Percentiles rank a stretch among this genome's conserved stretches.
Evolutionary conservation across 2,888 invertebrate species (phyloP).

Genomic region (Heliothis peltigera): DNA sequence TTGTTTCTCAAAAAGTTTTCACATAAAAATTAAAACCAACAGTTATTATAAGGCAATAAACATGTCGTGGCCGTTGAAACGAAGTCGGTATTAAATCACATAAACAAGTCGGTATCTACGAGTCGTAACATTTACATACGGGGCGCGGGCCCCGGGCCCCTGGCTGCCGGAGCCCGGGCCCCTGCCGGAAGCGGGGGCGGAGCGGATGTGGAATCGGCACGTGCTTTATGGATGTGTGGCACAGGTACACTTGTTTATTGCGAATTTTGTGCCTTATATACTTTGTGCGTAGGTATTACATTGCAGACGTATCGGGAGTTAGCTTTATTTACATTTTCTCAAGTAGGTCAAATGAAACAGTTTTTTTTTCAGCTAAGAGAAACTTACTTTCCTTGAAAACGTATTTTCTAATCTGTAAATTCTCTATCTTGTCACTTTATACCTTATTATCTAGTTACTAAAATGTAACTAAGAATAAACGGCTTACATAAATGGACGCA

Average conservation of each 20-base stretch:
- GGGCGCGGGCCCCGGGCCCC: constrained; percentile 47
- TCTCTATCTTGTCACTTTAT: too few relatives aligned
- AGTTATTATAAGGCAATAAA: constrained; percentile 57
- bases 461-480: too few relatives aligned
- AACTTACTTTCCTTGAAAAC: neutral
- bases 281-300: constrained; percentile 23
- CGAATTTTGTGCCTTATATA: constrained; percentile 50
- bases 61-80: constrained; percentile 54
- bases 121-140: constrained; percentile 65
- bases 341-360: neutral
- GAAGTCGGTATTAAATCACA: constrained; percentile 63
- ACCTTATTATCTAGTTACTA: too few relatives aligned
- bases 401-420: too few relatives aligned
- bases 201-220: constrained; percentile 59
- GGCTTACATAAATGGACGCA: too few relatives aligned
- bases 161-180: constrained; percentile 2
- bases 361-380: neutral
- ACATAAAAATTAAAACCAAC: constrained; percentile 54
- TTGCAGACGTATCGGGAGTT: neutral
- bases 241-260: constrained; percentile 57
- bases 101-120: constrained; percentile 64
- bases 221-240: constrained; percentile 58
- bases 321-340: neutral
- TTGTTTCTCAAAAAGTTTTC: constrained; percentile 16
- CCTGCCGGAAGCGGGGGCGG: constrained; percentile 58